Percentiles rank a stretch among this genome's conserved stretches.
phyloP scores from a whole-genome alignment of 2,113 vertebrate genomes.

The Zapus hudsonius region DNA sequence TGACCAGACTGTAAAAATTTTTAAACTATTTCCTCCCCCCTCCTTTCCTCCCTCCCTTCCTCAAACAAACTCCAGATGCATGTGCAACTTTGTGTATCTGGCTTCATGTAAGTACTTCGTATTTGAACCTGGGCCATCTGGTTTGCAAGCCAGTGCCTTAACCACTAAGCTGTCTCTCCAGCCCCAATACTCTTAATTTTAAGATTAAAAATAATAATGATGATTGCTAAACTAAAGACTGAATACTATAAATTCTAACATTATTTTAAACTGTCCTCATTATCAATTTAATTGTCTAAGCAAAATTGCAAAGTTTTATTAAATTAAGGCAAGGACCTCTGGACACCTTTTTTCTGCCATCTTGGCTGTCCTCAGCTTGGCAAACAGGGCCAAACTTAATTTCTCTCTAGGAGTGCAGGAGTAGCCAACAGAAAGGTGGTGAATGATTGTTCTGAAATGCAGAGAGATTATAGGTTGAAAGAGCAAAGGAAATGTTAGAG shows the following conservation, averaged over 20 bases:
- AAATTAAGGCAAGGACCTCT: slow-evolving; percentile 37
- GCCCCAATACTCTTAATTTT: too few species aligned
- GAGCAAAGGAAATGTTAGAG: background rate
- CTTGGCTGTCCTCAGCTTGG: background rate
- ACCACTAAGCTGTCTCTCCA: too few species aligned
- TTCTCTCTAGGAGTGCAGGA: background rate
- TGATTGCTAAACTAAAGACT: slow-evolving; percentile 19
- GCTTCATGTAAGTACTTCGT: too few species aligned
- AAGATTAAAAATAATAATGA: too few species aligned
- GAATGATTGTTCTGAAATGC: background rate
- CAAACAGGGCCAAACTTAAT: background rate
- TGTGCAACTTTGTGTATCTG: too few species aligned
- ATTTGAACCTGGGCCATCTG: too few species aligned
- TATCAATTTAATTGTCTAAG: background rate
- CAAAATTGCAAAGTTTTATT: background rate
- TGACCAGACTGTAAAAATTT: too few species aligned
- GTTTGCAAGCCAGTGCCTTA: too few species aligned
- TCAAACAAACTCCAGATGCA: too few species aligned
- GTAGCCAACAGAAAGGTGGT: background rate
- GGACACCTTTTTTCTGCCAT: background rate
- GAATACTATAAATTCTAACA: background rate
- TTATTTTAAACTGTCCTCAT: background rate
- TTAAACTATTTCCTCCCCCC: too few species aligned
- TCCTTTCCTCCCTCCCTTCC: too few species aligned
- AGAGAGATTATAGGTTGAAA: background rate